Base-by-base conservation (phyloP, 1,140 invertebrate genomes). In the Eulimnadia texana region DNA sequence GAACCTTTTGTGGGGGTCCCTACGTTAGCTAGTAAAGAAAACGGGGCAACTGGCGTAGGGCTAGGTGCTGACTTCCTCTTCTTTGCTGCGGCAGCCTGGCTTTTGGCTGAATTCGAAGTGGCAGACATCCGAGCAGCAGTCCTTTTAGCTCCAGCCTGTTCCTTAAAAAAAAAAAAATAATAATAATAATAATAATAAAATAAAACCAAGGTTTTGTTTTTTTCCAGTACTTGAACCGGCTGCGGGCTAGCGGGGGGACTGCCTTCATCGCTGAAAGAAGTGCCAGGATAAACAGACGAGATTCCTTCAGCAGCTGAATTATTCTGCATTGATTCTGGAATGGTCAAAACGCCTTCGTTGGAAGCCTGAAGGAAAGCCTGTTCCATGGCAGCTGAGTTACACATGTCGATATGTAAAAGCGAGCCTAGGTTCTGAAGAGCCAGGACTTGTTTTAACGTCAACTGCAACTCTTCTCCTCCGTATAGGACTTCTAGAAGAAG, bases 351-450 rank as follows among this genome's bases (percentile, higher is more conserved):
- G 29, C 55, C 55, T 33, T 57, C 55, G 1, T 33, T 27, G 13
- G 55, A 57, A 16, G 60, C 60, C 24, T 61, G 50, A 19, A 53
- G 60, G 51, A 61, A 54, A 27, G 53, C 50, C 22, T 52, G 53
- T 28, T 61, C 60, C 50, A 61, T 61, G 27, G 60, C 60, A 42
- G 51, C 42, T 3, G 51, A 52, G 27, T 61, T 61, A 55, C 60
- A 61, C 33, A 61, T 54, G 51, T 61, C 53, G 25, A 61, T 61
- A 27, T 61, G 51, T 16, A 61, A 42, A 20, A 61, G 33, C 20
- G 60, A 28, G 25, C 60, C 60, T 9, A 61, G 60, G 28, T 61
- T 51, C 27, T 54, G 60, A 24, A 61, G 53, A 2, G 60, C 60
- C 53, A 61, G 25, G n/a, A 61, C 60, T 51, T 61, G 60, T 42